Evolutionary conservation across 2,888 invertebrate species (phyloP), one percentile per base, ranked within the genome.

Genomic region (Sericinus montela): DNA sequence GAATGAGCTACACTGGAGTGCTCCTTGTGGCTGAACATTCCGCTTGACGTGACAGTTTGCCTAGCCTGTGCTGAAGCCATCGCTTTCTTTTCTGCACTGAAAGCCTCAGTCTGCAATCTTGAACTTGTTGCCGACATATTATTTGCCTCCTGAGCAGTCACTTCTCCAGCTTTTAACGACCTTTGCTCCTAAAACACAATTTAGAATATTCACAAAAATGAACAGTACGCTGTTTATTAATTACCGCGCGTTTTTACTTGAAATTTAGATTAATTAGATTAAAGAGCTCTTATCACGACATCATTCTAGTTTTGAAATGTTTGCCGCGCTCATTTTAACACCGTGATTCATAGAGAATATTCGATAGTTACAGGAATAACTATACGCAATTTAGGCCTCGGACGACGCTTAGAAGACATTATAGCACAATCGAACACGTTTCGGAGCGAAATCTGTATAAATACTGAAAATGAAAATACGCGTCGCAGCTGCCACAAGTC

Each of bases 131-230:
- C 94, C 48, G 95, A 94, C 85, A 96, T 92, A 75, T 95, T 95
- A 74, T 95, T 95, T 61, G 93, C 94, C 75, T 96, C 95, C 75
- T 96, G 95, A 65, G 96, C 95, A 45, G 94, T 93, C 45, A 96
- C 89, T 74, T 97, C 97, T 48, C 95, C 95, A 46, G 95, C 92
- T 80, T 94, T 95, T 59, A 97, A 80, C 45, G 94, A 94, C 67
- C 95, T 92, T 64, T 95, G 95, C 84, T 96, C 95, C 96, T 97
- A 89, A 61, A 85, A 86, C 30, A 55, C 48, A 57, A 39, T 46
- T 48, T 38, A 51, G 47, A 47, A 48, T 36, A 50, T 47, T 46
- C 41, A 48, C 29, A 47, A 53, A 42, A 42, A 48, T 29, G 14
- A 35, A 7, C 19, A 11, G 23, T 19, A 19, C 19, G 30, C 32